Conservation (phyloP, 1,140 invertebrate species). For the Drosophila ogumai region DNA sequence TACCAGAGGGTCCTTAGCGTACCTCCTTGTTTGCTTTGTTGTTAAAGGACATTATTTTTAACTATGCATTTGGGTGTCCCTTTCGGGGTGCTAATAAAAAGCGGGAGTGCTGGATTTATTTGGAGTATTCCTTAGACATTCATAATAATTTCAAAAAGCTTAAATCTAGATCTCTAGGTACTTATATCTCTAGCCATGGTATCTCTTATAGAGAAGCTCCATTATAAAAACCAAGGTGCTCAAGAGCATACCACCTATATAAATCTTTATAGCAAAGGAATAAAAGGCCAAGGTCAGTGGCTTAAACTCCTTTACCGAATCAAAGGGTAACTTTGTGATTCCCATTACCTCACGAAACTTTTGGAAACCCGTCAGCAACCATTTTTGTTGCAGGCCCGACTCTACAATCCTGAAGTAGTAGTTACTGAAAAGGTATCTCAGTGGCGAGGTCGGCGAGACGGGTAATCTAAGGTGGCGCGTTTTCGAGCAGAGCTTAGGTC, state of each 20-base stretch:
- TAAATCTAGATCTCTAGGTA: background rate
- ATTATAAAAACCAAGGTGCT: conserved; percentile 1
- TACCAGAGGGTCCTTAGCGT: background rate
- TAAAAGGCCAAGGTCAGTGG: conserved; percentile 9
- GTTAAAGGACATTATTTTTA: background rate
- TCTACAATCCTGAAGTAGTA: background rate
- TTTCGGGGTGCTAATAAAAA: too few relatives aligned
- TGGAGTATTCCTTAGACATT: background rate
- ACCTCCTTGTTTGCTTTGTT: background rate
- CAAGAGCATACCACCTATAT: background rate
- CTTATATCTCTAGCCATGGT: background rate
- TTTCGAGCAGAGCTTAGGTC: conserved; percentile 1
- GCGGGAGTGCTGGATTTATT: conserved; percentile 10
- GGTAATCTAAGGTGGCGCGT: background rate
- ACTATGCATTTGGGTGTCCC: conserved; percentile 86
- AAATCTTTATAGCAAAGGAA: background rate
- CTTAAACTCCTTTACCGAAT: background rate
- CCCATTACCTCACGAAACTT: background rate
- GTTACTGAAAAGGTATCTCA: background rate
- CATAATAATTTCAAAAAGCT: background rate
- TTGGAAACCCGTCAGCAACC: conserved; percentile 5
- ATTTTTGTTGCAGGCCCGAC: background rate
- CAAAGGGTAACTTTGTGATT: background rate
- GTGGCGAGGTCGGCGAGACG: background rate
- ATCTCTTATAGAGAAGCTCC: conserved; percentile 9